phyloP scores from a whole-genome alignment of 2,113 vertebrate genomes.

The Ictalurus punctatus region DNA sequence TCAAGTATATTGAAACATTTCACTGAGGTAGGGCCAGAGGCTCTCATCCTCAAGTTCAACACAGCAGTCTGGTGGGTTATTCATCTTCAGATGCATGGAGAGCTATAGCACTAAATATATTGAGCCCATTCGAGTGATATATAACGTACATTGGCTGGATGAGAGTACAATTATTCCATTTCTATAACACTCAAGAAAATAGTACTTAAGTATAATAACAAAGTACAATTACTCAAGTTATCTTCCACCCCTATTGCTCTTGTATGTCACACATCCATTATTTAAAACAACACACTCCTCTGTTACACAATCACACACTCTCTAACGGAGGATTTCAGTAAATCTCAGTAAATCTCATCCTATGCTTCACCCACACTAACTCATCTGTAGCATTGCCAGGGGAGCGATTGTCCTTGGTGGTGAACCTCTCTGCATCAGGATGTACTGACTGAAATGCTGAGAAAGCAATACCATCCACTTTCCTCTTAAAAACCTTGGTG shows the following conservation, averaged over 20 bases:
- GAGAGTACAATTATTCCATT: neutral
- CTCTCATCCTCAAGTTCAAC: no score
- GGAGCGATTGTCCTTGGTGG: slow-evolving; percentile 6
- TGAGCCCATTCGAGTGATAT: no score
- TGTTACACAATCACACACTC: neutral
- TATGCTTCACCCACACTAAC: slow-evolving; percentile 1
- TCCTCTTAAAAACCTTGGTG: neutral
- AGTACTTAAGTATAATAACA: neutral
- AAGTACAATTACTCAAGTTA: neutral
- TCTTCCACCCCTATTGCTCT: neutral
- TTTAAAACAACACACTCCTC: neutral
- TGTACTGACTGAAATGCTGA: neutral
- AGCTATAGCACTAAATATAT: no score
- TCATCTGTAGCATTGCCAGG: slow-evolving; percentile 6
- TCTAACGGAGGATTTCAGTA: neutral
- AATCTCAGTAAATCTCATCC: neutral
- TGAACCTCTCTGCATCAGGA: slow-evolving; percentile 4
- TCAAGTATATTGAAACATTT: no score
- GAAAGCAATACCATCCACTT: slow-evolving; percentile 7
- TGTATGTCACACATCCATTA: no score
- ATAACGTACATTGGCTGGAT: no score
- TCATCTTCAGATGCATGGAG: no score
- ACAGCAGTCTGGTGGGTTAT: no score
- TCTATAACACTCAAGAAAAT: neutral
- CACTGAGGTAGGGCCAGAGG: no score